Evolutionary conservation across 1,140 invertebrate species (phyloP), one percentile per base, ranked within the genome.

Genomic region (Lanistes nyassanus): DNA sequence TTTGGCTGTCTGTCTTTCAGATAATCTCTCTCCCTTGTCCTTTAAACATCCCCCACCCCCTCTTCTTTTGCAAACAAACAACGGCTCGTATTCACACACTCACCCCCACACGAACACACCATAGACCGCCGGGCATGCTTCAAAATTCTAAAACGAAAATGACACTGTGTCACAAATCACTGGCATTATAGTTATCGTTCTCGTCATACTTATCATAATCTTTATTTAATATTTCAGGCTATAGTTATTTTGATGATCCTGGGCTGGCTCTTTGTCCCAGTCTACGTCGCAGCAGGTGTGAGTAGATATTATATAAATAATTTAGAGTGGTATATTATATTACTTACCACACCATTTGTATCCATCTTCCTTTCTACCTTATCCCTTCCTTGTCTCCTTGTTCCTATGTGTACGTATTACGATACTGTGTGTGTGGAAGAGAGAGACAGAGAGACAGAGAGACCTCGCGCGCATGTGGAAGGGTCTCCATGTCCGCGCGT

Each of bases 191-290:
- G 21, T n/a, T 19, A 26, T 60, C 29, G 16, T n/a, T 4, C 13
- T 72, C 11, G 29, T 34, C 7, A 19, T 37, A 34, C 7, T 60
- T 37, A 29, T 39, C 0, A 23, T 42, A 6, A 23, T 68, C 16
- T 23, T 58, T n/a, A 51, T 71, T 60, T 21, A 65, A 68, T 34
- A 37, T 81, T 84, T 36, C 79, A 89, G 88, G 88, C 88, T 29
- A 88, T 88, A 39, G 87, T 88, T 62, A 82, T 88, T n/a, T 75
- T 89, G 64, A 86, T 88, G 80, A 75, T 89, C 2, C 75, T 89
- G 47, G 87, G 86, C 73, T 88, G 87, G 87, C 69, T 89, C 23
- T 88, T 89, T 81, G 87, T 89, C 5, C 87, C 87, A 4, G 87
- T 89, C 0, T 89, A 89, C 73, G 82, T 85, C 13, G 83, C 88